Evolutionary conservation across 2,888 invertebrate genomes (phyloP).

Genomic region (Lepidonotus clava): DNA sequence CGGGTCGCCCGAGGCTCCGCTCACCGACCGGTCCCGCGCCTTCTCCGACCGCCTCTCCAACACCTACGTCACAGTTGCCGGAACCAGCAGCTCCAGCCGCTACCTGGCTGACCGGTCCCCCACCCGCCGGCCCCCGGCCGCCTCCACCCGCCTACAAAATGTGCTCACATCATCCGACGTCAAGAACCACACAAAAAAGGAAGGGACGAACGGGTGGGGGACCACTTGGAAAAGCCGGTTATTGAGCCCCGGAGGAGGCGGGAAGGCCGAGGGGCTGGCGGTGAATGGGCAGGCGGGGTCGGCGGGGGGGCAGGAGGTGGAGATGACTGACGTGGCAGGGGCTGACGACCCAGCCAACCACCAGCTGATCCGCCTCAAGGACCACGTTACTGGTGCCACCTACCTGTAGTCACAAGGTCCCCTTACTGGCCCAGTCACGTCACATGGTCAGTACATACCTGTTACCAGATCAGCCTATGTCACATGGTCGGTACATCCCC

Average conservation of each 20-base stretch:
- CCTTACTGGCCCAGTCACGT: too few relatives aligned
- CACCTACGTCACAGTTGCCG: slow-evolving; percentile 37
- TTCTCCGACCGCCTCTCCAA: slow-evolving; percentile 51
- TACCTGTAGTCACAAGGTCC: slow-evolving; percentile 44
- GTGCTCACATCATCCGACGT: not conserved
- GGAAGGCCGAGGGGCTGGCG: not conserved
- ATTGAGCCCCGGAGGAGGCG: not conserved
- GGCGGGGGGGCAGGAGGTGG: slow-evolving; percentile 8
- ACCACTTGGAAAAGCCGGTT: not conserved
- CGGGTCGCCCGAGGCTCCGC: slow-evolving; percentile 11
- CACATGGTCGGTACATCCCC: too few relatives aligned
- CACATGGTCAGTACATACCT: too few relatives aligned
- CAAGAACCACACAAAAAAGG: not conserved
- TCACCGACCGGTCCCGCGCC: not conserved
- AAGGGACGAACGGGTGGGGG: not conserved
- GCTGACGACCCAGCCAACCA: not conserved
- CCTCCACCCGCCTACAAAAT: not conserved
- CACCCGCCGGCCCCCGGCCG: not conserved
- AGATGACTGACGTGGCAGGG: not conserved
- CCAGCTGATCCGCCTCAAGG: slow-evolving; percentile 39
- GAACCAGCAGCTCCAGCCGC: not conserved
- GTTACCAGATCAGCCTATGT: too few relatives aligned
- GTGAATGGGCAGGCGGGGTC: not conserved
- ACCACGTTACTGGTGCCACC: slow-evolving; percentile 11
- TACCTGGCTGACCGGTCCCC: not conserved